phyloP scores from a whole-genome alignment of 2,797 vertebrate species.

The Sebastes oblongus region DNA sequence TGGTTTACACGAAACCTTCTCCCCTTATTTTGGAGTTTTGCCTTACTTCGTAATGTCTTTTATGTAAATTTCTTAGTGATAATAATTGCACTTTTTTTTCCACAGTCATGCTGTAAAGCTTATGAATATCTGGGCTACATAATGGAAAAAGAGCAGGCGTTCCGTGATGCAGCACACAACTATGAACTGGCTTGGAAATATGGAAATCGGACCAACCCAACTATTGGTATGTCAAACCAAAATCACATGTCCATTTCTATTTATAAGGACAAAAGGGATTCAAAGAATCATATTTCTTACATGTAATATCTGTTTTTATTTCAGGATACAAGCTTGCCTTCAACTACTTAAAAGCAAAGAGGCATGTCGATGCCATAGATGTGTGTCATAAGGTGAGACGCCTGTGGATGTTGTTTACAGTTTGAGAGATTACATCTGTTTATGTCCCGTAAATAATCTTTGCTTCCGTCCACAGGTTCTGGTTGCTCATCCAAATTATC shows the following conservation, averaged over 20 bases:
- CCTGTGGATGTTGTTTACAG: background rate
- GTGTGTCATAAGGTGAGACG: slow-evolving; percentile 94
- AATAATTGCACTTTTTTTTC: slow-evolving; percentile 32
- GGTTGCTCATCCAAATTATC: slow-evolving; percentile 92
- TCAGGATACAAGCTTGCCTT: slow-evolving; percentile 98
- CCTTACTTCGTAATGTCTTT: slow-evolving; percentile 9
- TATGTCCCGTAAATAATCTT: background rate
- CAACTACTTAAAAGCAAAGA: slow-evolving; percentile 97
- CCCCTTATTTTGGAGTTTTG: background rate
- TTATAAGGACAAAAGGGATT: background rate
- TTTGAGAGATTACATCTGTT: background rate
- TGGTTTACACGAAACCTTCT: background rate
- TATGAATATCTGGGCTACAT: slow-evolving; percentile 98
- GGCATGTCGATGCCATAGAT: slow-evolving; percentile 93
- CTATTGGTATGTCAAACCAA: slow-evolving; percentile 84
- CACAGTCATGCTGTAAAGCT: slow-evolving; percentile 96
- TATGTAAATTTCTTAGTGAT: slow-evolving; percentile 18
- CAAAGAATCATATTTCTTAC: slow-evolving; percentile 3
- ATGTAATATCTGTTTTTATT: slow-evolving; percentile 45
- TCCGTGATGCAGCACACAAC: slow-evolving; percentile 92
- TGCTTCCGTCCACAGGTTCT: slow-evolving; percentile 83
- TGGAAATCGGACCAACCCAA: slow-evolving; percentile 90
- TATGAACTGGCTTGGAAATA: slow-evolving; percentile 99
- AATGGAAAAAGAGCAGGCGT: slow-evolving; percentile 98
- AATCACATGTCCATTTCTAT: slow-evolving; percentile 24